phyloP scores from a whole-genome alignment of 1,140 invertebrate genomes.

The Planococcus citri region DNA sequence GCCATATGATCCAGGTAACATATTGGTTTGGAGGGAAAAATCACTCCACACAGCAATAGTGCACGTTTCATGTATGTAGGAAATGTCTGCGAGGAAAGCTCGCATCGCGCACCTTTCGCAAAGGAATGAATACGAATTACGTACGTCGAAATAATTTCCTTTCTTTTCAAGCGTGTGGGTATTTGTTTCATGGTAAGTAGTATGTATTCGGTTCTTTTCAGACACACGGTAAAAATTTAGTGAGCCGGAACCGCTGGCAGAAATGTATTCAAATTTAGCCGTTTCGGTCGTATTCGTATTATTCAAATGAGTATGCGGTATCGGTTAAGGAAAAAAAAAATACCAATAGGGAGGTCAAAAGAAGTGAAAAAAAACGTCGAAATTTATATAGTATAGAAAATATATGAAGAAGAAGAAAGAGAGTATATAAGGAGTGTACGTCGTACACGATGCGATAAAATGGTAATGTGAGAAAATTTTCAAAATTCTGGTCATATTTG shows the following conservation, averaged over 20 bases:
- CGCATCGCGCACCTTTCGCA: not conserved
- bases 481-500: too few relatives aligned
- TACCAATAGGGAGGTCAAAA: too few relatives aligned
- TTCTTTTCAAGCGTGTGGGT: not conserved
- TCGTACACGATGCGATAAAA: not conserved
- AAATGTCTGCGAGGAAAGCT: not conserved
- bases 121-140: slow-evolving; percentile 7
- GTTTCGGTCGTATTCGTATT: not conserved
- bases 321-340: not conserved
- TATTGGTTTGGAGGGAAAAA: too few relatives aligned
- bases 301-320: not conserved
- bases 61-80: not conserved
- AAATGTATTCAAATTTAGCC: not conserved
- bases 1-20: too few relatives aligned
- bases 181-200: slow-evolving; percentile 7
- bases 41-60: too few relatives aligned
- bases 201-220: not conserved
- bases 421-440: not conserved
- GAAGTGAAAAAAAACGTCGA: not conserved
- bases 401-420: too few relatives aligned
- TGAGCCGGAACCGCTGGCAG: not conserved
- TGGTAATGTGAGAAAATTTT: not conserved
- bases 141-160: slow-evolving; percentile 6
- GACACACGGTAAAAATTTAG: not conserved
- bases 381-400: not conserved